Evolutionary conservation across 2,797 vertebrate genomes (phyloP).

Genomic region (Chrosomus eos): DNA sequence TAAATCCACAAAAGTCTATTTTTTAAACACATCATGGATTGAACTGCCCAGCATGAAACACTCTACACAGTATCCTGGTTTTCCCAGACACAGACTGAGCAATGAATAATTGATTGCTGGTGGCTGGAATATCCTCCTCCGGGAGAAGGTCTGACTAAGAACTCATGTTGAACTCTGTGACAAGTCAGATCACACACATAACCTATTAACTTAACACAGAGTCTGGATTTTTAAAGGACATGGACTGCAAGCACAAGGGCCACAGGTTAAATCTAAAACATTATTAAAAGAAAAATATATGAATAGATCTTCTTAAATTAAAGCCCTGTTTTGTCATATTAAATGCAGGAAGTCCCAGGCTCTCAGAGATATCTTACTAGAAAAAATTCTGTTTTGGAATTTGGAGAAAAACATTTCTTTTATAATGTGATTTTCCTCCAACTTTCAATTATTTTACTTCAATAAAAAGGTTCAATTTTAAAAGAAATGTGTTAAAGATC

Average conservation of each 20-base stretch:
- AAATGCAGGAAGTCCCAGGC: neutral
- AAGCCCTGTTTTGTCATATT: neutral
- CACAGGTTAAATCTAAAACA: neutral
- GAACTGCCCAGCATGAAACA: neutral
- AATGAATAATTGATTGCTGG: conserved; percentile 65
- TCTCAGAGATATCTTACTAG: neutral
- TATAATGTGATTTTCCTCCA: too few relatives aligned
- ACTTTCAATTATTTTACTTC: too few relatives aligned
- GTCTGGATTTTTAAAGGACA: neutral
- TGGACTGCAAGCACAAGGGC: neutral
- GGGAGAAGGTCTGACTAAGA: neutral
- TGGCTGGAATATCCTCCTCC: conserved; percentile 37
- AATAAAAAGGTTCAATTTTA: too few relatives aligned
- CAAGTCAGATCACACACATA: neutral
- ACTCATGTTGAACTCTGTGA: neutral
- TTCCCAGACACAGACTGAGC: conserved; percentile 50
- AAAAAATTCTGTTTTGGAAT: too few relatives aligned
- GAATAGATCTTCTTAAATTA: neutral
- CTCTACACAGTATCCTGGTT: conserved; percentile 4
- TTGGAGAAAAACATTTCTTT: too few relatives aligned
- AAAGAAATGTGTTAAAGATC: too few relatives aligned
- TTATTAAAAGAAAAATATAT: neutral
- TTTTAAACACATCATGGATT: neutral
- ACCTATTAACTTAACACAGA: neutral
- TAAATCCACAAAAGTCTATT: neutral